A percentile compares a stretch with the other conserved stretches of the same genome.
phyloP scores from a whole-genome alignment of 2,113 vertebrate species.

The Chaetura pelagica region DNA sequence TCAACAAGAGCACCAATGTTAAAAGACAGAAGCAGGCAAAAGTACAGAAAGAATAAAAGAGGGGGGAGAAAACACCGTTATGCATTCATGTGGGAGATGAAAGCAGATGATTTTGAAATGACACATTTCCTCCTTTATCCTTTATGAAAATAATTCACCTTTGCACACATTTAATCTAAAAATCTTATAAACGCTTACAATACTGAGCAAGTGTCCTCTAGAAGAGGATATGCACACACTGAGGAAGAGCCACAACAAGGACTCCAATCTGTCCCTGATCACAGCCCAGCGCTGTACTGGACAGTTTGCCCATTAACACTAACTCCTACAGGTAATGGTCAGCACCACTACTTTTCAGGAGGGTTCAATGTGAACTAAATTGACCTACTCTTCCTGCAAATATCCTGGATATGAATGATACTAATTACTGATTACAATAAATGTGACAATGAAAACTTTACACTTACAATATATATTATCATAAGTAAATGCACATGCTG shows the following conservation, averaged over 20 bases:
- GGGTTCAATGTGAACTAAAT: neutral
- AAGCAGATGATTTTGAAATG: neutral
- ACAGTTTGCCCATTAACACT: neutral
- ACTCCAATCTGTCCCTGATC: fast-evolving
- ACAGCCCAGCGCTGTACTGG: neutral
- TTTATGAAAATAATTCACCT: neutral
- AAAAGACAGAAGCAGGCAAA: neutral
- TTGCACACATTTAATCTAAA: neutral
- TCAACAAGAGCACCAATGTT: neutral
- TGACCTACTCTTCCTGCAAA: neutral
- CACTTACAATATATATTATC: neutral
- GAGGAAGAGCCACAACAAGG: neutral
- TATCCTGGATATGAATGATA: neutral
- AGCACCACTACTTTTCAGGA: neutral
- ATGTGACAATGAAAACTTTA: neutral
- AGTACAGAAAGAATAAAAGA: neutral
- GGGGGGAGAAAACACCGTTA: neutral
- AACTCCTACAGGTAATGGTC: neutral
- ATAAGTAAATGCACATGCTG: neutral
- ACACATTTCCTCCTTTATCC: neutral
- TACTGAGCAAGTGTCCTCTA: neutral
- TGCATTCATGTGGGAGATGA: neutral
- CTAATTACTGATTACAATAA: neutral
- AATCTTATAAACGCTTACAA: neutral
- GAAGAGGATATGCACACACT: neutral